Percentiles rank a stretch among this genome's conserved stretches.
phyloP scores from a whole-genome alignment of 1,140 invertebrate genomes.

The Pantala flavescens region DNA sequence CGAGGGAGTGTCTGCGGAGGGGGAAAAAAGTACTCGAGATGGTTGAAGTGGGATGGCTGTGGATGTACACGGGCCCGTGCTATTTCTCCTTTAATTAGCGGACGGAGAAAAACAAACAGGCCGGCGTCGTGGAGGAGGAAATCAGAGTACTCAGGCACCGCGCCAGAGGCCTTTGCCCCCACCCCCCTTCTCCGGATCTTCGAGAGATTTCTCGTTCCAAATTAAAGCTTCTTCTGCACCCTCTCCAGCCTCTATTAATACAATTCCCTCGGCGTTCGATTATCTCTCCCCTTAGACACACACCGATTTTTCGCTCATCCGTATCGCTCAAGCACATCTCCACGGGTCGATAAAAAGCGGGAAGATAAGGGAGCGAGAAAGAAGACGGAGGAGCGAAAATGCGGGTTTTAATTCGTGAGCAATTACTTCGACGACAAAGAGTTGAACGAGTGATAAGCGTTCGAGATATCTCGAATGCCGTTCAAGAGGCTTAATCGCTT shows the following conservation, averaged over 20 bases:
- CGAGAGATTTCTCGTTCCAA: neutral
- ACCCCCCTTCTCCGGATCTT: neutral
- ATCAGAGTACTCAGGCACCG: neutral
- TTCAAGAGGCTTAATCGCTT: too few relatives aligned
- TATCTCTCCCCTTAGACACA: too few relatives aligned
- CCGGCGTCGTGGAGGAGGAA: neutral
- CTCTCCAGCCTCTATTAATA: neutral
- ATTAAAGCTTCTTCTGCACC: neutral
- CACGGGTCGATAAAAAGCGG: too few relatives aligned
- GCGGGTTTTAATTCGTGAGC: too few relatives aligned
- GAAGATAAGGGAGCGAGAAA: too few relatives aligned
- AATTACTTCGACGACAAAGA: too few relatives aligned
- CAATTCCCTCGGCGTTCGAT: neutral
- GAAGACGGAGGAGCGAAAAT: too few relatives aligned
- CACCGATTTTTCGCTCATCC: too few relatives aligned
- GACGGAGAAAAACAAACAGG: neutral
- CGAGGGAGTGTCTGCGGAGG: neutral
- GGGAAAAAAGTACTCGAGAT: neutral
- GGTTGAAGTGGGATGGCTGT: neutral
- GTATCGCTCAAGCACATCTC: too few relatives aligned
- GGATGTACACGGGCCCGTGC: conserved; percentile 5
- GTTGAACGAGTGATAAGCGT: too few relatives aligned
- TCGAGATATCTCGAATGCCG: too few relatives aligned
- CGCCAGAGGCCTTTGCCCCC: neutral
- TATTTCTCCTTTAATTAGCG: conserved; percentile 7